phyloP scores from a whole-genome alignment of 2,888 invertebrate genomes.

The Drosophila atripex region DNA sequence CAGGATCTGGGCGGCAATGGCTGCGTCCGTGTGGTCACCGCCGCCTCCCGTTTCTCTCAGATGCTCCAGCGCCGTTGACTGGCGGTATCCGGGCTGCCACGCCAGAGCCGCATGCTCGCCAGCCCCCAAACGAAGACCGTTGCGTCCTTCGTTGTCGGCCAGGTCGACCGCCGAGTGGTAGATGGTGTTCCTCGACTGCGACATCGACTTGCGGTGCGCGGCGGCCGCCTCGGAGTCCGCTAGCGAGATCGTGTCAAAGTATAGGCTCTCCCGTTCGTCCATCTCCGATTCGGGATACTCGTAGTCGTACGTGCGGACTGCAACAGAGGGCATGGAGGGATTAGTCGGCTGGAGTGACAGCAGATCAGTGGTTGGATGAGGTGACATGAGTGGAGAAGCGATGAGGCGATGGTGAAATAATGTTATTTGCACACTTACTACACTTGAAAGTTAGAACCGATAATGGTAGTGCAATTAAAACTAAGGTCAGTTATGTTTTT shows the following conservation, averaged over 20 bases:
- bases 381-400: neutral
- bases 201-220: constrained; percentile 84
- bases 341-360: constrained; percentile 16
- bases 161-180: constrained; percentile 87
- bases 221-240: constrained; percentile 83
- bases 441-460: neutral
- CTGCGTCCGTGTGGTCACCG: constrained; percentile 73
- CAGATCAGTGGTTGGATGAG: constrained; percentile 1
- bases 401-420: neutral
- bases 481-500: neutral
- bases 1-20: constrained; percentile 72
- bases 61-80: constrained; percentile 82
- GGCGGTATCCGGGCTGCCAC: constrained; percentile 77
- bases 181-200: constrained; percentile 86
- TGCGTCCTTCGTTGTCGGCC: constrained; percentile 79
- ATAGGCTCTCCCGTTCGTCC: constrained; percentile 83
- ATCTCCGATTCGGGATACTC: constrained; percentile 84
- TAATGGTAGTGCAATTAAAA: neutral
- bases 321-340: constrained; percentile 45
- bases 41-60: constrained; percentile 50
- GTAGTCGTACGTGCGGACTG: constrained; percentile 83
- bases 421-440: neutral
- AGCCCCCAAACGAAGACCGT: constrained; percentile 65
- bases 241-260: constrained; percentile 83
- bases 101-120: constrained; percentile 57